These are phyloP conservation scores for Vulpes vulpes DNA, from an alignment of 2,113 vertebrate species.

Conservation along the genomic window DNA sequence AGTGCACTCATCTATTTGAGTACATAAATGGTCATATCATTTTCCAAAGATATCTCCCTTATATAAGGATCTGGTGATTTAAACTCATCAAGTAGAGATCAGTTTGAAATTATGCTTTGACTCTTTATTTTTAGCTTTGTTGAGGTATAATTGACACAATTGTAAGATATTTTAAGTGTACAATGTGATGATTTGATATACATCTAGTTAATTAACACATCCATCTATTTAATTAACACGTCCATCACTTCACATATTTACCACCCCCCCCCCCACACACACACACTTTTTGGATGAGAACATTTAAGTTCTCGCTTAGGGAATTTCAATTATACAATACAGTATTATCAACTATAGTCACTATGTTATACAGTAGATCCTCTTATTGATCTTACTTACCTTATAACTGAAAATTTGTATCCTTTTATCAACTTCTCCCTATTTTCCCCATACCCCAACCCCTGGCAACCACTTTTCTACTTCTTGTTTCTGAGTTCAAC, in stretches of 20 bases:
- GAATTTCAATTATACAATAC: neutral
- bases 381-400: neutral
- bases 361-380: neutral
- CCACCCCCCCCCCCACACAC: too few relatives aligned
- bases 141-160: neutral
- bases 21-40: neutral
- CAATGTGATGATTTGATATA: neutral
- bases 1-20: neutral
- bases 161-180: neutral
- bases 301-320: neutral
- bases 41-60: neutral
- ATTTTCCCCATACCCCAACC: neutral
- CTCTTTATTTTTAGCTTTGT: neutral
- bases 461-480: neutral
- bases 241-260: neutral
- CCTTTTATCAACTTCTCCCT: neutral
- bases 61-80: neutral
- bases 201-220: neutral
- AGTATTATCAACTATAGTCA: neutral
- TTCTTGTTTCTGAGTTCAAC: neutral
- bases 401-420: neutral
- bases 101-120: constrained; percentile 23
- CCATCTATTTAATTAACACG: neutral
- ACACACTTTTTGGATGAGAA: neutral
- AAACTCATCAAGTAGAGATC: neutral